These are phyloP conservation scores for Octopus bimaculoides DNA, from an alignment of 1,140 invertebrate genomes.

Conservation along the genomic window DNA sequence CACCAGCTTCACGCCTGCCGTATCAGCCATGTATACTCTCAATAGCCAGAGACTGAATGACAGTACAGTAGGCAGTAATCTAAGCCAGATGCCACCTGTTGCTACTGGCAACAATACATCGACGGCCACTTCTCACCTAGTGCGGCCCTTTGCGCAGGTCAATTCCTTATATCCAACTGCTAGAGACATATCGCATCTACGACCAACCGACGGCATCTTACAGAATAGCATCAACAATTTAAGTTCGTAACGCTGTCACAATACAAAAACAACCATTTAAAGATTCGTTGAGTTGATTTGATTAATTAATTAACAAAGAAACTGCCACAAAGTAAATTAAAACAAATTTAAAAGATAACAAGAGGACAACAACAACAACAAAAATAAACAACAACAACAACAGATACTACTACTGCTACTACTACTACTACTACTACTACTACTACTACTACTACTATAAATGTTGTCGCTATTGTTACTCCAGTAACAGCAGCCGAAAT, in stretches of 20 bases:
- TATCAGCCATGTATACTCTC: slow-evolving; percentile 1
- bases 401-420: no score
- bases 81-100: neutral
- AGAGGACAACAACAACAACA: no score
- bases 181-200: neutral
- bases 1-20: neutral
- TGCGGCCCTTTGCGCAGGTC: neutral
- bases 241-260: neutral
- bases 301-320: no score
- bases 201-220: neutral
- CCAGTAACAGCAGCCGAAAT: no score
- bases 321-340: no score
- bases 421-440: no score
- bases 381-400: no score
- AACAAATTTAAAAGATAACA: no score
- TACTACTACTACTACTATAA: no score
- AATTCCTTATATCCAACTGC: neutral
- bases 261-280: no score
- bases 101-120: neutral
- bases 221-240: neutral
- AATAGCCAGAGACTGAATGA: neutral
- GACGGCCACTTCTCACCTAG: neutral
- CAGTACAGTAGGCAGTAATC: neutral
- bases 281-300: no score
- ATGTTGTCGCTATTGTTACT: no score